Conservation (phyloP, 2,888 invertebrate species). For the Incurvaria masculella region DNA sequence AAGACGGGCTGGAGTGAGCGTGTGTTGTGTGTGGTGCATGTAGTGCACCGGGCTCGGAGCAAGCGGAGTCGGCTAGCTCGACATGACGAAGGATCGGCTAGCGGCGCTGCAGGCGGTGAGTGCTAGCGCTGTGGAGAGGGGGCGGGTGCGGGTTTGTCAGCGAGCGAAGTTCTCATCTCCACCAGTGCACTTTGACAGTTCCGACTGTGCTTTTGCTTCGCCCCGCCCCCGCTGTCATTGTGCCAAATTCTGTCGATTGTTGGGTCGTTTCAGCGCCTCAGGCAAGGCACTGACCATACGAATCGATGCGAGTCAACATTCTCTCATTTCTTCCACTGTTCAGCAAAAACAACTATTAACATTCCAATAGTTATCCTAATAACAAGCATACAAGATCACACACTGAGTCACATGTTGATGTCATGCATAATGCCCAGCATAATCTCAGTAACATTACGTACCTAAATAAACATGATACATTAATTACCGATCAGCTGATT, state of each 20-base stretch:
- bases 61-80: not conserved
- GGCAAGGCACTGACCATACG: too few relatives aligned
- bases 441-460: too few relatives aligned
- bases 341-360: too few relatives aligned
- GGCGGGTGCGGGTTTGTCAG: not conserved
- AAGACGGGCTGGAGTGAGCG: not conserved
- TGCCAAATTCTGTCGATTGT: too few relatives aligned
- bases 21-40: not conserved
- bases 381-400: too few relatives aligned
- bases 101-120: conserved; percentile 94
- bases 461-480: too few relatives aligned
- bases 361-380: too few relatives aligned
- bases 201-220: not conserved
- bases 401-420: not conserved
- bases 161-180: not conserved
- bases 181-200: not conserved
- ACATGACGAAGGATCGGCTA: conserved; percentile 96
- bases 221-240: too few relatives aligned
- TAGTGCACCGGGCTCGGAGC: not conserved
- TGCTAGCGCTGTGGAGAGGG: conserved; percentile 18
- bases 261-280: too few relatives aligned
- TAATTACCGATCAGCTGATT: too few relatives aligned
- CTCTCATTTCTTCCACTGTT: too few relatives aligned
- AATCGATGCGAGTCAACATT: too few relatives aligned
- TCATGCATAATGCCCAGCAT: not conserved